These are phyloP conservation scores for Tribolium freemani DNA, from an alignment of 2,888 invertebrate species.

Conservation along the genomic window DNA sequence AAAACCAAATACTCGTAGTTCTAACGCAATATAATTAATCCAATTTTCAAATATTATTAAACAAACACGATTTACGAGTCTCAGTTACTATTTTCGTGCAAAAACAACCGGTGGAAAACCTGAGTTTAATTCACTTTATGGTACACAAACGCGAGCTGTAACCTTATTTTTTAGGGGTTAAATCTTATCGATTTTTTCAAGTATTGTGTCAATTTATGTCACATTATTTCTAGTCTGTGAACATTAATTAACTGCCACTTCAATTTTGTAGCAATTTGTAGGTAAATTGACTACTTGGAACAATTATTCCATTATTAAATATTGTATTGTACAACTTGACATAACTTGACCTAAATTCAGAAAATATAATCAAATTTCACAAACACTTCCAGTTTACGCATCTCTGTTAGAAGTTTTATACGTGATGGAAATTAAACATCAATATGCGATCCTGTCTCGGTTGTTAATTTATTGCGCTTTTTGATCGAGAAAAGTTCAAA, in stretches of 20 bases:
- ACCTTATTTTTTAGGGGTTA: background rate
- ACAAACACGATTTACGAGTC: too few species aligned
- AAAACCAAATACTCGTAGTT: too few species aligned
- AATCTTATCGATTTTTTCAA: background rate
- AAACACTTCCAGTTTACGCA: too few species aligned
- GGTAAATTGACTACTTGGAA: background rate
- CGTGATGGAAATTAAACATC: background rate
- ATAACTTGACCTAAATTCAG: too few species aligned
- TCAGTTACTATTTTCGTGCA: too few species aligned
- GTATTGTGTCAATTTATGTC: background rate
- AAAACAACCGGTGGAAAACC: too few species aligned
- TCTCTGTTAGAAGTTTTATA: too few species aligned
- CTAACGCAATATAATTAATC: too few species aligned
- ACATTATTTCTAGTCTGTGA: background rate
- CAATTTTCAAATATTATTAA: too few species aligned
- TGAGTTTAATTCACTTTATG: background rate
- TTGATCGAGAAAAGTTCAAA: background rate
- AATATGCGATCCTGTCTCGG: background rate
- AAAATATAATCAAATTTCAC: too few species aligned
- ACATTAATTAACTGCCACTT: background rate
- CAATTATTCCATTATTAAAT: background rate
- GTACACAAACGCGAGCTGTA: background rate
- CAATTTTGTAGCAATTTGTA: background rate
- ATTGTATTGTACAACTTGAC: background rate
- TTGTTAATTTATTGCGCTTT: background rate